phyloP scores from a whole-genome alignment of 2,888 invertebrate genomes.

The Sicus ferrugineus region DNA sequence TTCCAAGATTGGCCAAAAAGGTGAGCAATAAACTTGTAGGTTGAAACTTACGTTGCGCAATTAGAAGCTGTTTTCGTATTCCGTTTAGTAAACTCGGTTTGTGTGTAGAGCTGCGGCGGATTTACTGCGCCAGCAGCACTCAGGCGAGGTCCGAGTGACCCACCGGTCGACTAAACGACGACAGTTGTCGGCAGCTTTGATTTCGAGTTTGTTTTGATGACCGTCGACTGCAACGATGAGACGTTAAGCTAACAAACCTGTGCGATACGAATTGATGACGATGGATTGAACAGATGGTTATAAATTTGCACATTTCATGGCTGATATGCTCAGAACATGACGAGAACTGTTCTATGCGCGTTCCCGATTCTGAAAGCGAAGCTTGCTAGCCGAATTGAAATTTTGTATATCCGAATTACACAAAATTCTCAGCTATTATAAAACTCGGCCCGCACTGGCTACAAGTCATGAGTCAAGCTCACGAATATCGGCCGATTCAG shows the following conservation, averaged over 20 bases:
- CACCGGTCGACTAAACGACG: neutral
- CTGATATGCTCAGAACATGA: slow-evolving; percentile 7
- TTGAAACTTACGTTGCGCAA: slow-evolving; percentile 25
- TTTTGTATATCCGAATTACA: too few relatives aligned
- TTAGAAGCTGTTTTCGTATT: slow-evolving; percentile 13
- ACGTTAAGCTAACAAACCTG: slow-evolving; percentile 19
- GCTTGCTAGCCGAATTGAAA: too few relatives aligned
- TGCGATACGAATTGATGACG: slow-evolving; percentile 3
- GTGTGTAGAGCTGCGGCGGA: slow-evolving; percentile 10
- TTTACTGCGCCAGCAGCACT: neutral
- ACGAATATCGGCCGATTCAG: neutral
- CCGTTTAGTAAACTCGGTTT: slow-evolving; percentile 4
- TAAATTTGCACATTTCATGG: slow-evolving; percentile 26
- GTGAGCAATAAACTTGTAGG: slow-evolving; percentile 29
- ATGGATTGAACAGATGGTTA: slow-evolving; percentile 34
- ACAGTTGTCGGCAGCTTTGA: slow-evolving; percentile 18
- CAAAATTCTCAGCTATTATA: too few relatives aligned
- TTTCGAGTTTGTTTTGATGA: slow-evolving; percentile 26
- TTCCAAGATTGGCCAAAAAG: slow-evolving; percentile 22
- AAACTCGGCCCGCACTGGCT: neutral
- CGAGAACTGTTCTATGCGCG: neutral
- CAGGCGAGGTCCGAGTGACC: slow-evolving; percentile 8
- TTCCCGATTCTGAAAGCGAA: too few relatives aligned
- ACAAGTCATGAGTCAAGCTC: slow-evolving; percentile 10
- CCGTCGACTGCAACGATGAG: slow-evolving; percentile 9